Evolutionary conservation across 2,888 invertebrate genomes (phyloP), one percentile per base, ranked within the genome.

Genomic region (Lamproptera curius): DNA sequence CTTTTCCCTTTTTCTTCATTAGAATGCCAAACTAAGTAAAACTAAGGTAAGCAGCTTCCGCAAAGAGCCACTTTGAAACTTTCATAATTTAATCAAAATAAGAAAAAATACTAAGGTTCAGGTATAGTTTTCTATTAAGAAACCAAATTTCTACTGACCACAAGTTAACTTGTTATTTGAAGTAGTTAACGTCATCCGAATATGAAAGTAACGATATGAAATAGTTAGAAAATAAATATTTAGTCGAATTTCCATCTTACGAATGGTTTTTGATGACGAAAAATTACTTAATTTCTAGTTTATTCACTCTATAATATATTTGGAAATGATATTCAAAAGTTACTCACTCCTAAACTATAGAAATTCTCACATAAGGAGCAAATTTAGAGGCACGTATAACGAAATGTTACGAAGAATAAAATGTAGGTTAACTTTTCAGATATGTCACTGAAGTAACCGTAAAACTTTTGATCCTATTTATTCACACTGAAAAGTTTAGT

Each of bases 391-490:
- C 50, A 40, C 17, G 46, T 45, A 50, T 42, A 36, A 20, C 14
- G 36, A 31, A 39, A 36, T 46, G 42, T n/a, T 33, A 48, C 49
- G 43, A 45, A 46, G 47, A 53, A 48, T 40, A 35, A 50, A 44
- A 47, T 50, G 44, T 36, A 28, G 1, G 38, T 26, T 50, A 54
- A 54, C 51, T 54, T 54, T 52, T 54, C 46, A 50, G 52, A 54
- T 51, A 53, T 49, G 44, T 53, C 51, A 48, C 49, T 43, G 28
- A 48, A 53, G 45, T 54, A 46, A 23, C 26, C 28, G 38, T 3
- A 5, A 20, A 6, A 20, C 3, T 3, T 20, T 20, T 6, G 20
- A 3, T 20, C 20, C 4, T 38, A 43, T 37, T 42, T 35, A 45
- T 53, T 48, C 36, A 48, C 41, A 38, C 36, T 43, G 34, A 47